Percentiles rank a stretch among this genome's conserved stretches.
phyloP scores from a whole-genome alignment of 2,113 vertebrate species.

The Pelusios castaneus region DNA sequence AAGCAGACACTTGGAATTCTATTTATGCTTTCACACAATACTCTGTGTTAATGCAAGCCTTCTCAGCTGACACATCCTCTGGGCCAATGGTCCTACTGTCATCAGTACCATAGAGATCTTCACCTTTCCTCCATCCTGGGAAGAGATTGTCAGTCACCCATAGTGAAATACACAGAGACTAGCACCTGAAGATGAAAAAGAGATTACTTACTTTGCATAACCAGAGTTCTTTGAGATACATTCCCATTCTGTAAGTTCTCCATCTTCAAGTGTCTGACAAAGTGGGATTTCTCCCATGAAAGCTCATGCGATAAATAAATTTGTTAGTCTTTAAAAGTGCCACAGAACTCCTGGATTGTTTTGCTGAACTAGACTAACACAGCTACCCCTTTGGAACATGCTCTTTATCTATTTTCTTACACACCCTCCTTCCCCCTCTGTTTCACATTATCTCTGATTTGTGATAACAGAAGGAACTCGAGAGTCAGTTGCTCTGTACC shows the following conservation, averaged over 20 bases:
- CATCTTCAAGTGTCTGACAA: too few relatives aligned
- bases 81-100: not conserved
- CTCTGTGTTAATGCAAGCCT: not conserved
- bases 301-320: too few relatives aligned
- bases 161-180: not conserved
- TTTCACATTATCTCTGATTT: not conserved
- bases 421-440: not conserved
- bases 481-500: not conserved
- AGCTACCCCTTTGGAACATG: too few relatives aligned
- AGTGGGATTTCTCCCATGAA: too few relatives aligned
- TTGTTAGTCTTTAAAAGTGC: too few relatives aligned
- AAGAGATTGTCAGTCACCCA: not conserved
- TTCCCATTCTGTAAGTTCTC: too few relatives aligned
- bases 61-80: not conserved
- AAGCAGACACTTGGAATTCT: not conserved
- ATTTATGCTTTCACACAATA: not conserved
- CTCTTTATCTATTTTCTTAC: not conserved
- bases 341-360: too few relatives aligned
- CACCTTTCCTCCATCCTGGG: not conserved
- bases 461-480: not conserved
- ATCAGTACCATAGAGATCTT: not conserved
- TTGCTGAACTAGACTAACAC: too few relatives aligned
- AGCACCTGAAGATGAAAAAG: not conserved
- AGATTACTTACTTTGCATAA: not conserved
- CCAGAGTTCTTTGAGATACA: not conserved